A percentile compares a stretch with the other conserved stretches of the same genome.
phyloP scores from a whole-genome alignment of 2,113 vertebrate species.

The Halichoerus grypus region DNA sequence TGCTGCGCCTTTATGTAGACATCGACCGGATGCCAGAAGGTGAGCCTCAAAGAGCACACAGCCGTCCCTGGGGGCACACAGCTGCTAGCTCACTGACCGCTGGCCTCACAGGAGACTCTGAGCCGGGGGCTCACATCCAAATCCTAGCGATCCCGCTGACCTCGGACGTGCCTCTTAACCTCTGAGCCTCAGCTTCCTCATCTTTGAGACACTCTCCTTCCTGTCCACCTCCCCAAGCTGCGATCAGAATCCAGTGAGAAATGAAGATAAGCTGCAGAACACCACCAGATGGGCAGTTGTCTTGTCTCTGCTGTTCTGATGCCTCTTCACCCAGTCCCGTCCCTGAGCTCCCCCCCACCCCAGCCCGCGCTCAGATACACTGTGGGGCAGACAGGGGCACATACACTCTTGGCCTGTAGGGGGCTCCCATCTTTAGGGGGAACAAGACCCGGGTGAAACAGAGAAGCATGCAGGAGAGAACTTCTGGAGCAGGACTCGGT shows the following conservation, averaged over 20 bases:
- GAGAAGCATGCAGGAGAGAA: background rate
- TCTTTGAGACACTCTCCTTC: background rate
- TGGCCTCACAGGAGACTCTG: background rate
- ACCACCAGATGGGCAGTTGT: background rate
- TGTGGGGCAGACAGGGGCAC: background rate
- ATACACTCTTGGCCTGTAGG: background rate
- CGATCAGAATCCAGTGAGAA: background rate
- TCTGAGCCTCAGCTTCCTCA: background rate
- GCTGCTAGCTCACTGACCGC: background rate
- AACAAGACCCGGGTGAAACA: background rate
- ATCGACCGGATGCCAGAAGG: conserved; percentile 90
- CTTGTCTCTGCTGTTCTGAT: background rate
- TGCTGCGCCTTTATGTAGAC: conserved; percentile 93
- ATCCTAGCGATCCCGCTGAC: background rate
- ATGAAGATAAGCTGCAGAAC: background rate
- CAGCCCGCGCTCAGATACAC: background rate
- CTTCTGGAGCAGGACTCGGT: background rate
- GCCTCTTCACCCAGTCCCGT: background rate
- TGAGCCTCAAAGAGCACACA: conserved; percentile 74
- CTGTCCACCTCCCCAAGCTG: background rate
- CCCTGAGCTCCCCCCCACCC: background rate
- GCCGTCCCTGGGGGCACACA: background rate
- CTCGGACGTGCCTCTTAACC: background rate
- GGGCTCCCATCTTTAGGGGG: background rate
- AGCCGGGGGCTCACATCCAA: background rate